These are phyloP conservation scores for Trematocara zebra DNA, from an alignment of 2,113 vertebrate species.

Conservation along the genomic window DNA sequence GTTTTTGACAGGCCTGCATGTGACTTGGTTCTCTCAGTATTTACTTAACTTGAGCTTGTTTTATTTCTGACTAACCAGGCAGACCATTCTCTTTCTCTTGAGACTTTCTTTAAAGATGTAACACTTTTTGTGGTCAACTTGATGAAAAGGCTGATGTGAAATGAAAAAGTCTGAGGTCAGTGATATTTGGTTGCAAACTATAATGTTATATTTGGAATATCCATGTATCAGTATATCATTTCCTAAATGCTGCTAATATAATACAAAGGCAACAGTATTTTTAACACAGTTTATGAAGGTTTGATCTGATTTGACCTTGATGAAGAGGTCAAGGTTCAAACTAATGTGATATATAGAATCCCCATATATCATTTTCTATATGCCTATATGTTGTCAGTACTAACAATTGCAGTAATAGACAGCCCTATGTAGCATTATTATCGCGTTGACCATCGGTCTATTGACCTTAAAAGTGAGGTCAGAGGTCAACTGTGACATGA, in stretches of 20 bases:
- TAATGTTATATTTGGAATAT: background rate
- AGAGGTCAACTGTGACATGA: background rate
- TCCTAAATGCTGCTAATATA: background rate
- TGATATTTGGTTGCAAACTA: background rate
- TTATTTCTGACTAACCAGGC: background rate
- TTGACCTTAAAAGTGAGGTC: background rate
- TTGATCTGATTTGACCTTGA: background rate
- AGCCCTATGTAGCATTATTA: background rate
- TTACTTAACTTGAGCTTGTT: background rate
- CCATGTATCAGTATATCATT: background rate
- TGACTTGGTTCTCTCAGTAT: background rate
- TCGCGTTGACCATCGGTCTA: background rate
- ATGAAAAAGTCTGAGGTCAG: background rate
- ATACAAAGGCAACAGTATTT: background rate
- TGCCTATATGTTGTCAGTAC: background rate
- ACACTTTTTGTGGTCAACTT: background rate
- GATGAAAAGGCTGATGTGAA: background rate
- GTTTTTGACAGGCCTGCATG: background rate
- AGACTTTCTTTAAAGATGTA: background rate
- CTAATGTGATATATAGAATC: background rate
- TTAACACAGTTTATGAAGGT: background rate
- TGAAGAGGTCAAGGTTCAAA: background rate
- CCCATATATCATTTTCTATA: background rate
- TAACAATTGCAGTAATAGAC: background rate
- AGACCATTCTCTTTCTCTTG: background rate